These are phyloP conservation scores for Neelides sp. DNA, from an alignment of 1,140 invertebrate genomes.

Conservation along the genomic window DNA sequence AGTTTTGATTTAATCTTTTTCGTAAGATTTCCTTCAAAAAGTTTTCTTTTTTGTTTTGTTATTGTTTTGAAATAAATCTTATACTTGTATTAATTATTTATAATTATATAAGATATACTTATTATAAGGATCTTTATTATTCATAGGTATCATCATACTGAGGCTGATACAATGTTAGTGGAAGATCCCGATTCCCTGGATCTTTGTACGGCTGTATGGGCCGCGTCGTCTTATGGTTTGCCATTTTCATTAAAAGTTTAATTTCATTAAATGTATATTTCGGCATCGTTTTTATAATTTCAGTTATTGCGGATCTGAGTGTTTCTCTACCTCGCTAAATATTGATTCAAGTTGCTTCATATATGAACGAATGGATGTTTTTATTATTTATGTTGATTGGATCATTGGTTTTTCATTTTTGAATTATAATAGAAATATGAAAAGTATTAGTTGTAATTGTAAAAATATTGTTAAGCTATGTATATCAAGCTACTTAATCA, in stretches of 20 bases:
- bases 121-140: no score
- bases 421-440: background rate
- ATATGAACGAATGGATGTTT: background rate
- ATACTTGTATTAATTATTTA: no score
- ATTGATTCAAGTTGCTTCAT: background rate
- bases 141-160: conserved; percentile 55
- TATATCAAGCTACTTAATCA: no score
- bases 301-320: conserved; percentile 22
- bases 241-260: no score
- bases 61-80: no score
- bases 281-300: no score
- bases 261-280: no score
- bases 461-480: background rate
- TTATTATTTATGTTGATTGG: no score
- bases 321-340: conserved; percentile 13
- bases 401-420: background rate
- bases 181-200: conserved; percentile 53
- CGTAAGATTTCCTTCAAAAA: no score
- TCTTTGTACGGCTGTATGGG: conserved; percentile 57
- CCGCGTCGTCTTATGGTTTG: conserved; percentile 56
- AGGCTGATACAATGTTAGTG: conserved; percentile 63
- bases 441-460: background rate
- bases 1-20: no score
- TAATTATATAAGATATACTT: no score
- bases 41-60: no score